Evolutionary conservation across 1,140 invertebrate species (phyloP), one percentile per base, ranked within the genome.

Genomic region (Conus ventricosus): DNA sequence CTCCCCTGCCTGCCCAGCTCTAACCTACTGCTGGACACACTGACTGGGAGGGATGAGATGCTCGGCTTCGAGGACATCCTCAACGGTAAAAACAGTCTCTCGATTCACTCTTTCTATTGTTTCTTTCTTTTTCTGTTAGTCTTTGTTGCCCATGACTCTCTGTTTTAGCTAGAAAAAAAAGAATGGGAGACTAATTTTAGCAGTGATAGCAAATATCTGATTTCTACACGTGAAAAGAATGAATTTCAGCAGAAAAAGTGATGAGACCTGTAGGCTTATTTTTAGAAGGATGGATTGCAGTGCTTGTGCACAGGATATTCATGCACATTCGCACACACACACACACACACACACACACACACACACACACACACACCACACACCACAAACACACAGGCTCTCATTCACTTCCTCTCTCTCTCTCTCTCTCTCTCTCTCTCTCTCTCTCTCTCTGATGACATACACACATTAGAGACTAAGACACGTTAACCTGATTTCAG

Each of bases 31-130:
- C 75, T 93, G 17, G 95, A 95, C 84, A 94, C 92, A 15, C 88
- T 95, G 51, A 93, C 94, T 97, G 95, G 95, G 13, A 96, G 96
- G 88, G 97, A 98, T 95, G 96, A 98, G 90, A 96, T 97, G 88
- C 97, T 98, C 92, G 97, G 96, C 90, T 98, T 98, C 93, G 97
- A 97, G 95, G 98, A 99, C 94, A 96, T 98, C 89, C 96, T 98
- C 63, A 97, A 97, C 93, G 96, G 96, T 95, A 91, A 92, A 92
- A 91, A 53, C 15, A 13, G 39, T 39, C 27, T 63, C 20, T 11
- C 27, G 2, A 23, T 17, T 71, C 51, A 7, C 57, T 71, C 17
- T 86, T 13, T 80, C 27, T 78, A 39, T 39, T 39, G 39, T 0
- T 39, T 23, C 60, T 39, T 17, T 25, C 15, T 20, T 0, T 27